Evolutionary conservation across 2,113 vertebrate genomes (phyloP), one percentile per base, ranked within the genome.

Genomic region (Falco punctatus): DNA sequence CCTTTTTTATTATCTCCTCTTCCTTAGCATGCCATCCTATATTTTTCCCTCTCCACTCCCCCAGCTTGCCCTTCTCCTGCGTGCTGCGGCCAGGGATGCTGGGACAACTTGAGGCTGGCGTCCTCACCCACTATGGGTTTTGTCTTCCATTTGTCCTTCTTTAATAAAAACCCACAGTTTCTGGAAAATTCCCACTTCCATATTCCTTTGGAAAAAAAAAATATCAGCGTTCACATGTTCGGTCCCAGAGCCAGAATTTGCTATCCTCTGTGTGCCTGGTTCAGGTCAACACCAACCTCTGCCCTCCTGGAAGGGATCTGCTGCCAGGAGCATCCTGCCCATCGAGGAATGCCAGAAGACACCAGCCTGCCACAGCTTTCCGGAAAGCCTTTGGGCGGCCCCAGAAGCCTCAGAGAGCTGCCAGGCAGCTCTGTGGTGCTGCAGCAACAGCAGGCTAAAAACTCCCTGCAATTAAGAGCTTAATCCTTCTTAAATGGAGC

Each of bases 51-150:
- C 73, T 32, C 55, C 1, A 0, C 40, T 40, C 49, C 69, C 69
- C 61, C n/a, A 38, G 52, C 44, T 46, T 24, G 20, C 33, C 4
- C 11, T 4, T 38, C 46, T 20, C 67, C 79, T 12, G 22, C 0
- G 2, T 13, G 54, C 5, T 0, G 0, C 0, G 3, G 51, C 22
- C 8, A 1, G 4, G 26, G 24, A 16, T 33, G 26, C 38, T 14
- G 38, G 30, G 38, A 32, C 4, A 4, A 7, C 86, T 71, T 13
- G 4, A 52, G n/a, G 32, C 42, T 51, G 33, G 40, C 30, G 11
- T 71, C 81, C 81, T 48, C 21, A 6, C 40, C 71, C 54, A 26
- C 17, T 13, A 7, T 17, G 15, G 46, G 82, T 22, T 40, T 40
- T 6, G 21, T 10, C 85, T 70, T 46, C 24, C 13, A 5, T 82